Conservation (phyloP, 2,797 vertebrate genomes). For the Merluccius polli region DNA sequence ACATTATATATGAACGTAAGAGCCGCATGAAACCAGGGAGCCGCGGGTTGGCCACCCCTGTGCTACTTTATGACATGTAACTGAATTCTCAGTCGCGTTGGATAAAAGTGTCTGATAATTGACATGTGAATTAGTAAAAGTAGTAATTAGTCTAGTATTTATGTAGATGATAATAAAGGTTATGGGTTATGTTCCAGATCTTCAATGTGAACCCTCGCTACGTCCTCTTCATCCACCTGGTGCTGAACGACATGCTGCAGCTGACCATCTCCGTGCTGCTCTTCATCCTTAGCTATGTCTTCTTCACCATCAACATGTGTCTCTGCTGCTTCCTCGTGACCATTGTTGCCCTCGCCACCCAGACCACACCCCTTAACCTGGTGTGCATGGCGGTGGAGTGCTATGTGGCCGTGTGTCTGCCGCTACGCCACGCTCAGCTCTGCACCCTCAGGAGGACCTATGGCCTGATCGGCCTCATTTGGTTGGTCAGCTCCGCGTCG, state of each 20-base stretch:
- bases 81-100: too few relatives aligned
- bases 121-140: not conserved
- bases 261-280: conserved; percentile 47
- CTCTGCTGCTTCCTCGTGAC: conserved; percentile 47
- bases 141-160: not conserved
- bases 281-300: conserved; percentile 35
- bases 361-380: conserved; percentile 59
- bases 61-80: too few relatives aligned
- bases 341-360: conserved; percentile 36
- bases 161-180: not conserved
- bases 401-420: conserved; percentile 61
- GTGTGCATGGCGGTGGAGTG: conserved; percentile 64
- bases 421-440: conserved; percentile 58
- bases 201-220: conserved; percentile 56
- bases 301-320: conserved; percentile 34
- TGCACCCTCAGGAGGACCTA: conserved; percentile 56
- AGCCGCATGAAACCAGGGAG: too few relatives aligned
- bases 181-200: conserved; percentile 13
- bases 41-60: too few relatives aligned
- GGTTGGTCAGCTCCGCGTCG: conserved; percentile 36
- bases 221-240: conserved; percentile 65
- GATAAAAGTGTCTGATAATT: too few relatives aligned
- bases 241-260: conserved; percentile 65
- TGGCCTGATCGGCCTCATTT: conserved; percentile 46
- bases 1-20: too few relatives aligned